Evolutionary conservation across 2,888 invertebrate genomes (phyloP).

Genomic region (Parnassius orleans): DNA sequence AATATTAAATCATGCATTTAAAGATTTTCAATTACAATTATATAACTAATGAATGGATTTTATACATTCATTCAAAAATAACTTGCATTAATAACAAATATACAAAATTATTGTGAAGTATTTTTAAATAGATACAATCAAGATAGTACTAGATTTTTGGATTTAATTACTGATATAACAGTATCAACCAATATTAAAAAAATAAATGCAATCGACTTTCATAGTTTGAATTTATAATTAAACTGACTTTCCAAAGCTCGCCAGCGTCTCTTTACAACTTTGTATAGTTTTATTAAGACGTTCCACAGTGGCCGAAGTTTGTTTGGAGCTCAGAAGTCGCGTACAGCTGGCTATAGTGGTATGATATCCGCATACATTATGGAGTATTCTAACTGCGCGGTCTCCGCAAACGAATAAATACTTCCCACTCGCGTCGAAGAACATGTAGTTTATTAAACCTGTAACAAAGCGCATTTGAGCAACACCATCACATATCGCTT

Average conservation of each 20-base stretch:
- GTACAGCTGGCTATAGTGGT: conserved; percentile 63
- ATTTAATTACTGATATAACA: neutral
- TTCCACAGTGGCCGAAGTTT: conserved; percentile 88
- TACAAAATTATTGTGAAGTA: too few relatives aligned
- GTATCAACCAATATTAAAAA: conserved; percentile 5
- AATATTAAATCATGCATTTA: too few relatives aligned
- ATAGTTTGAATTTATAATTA: neutral
- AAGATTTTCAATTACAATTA: too few relatives aligned
- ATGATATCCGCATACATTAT: conserved; percentile 82
- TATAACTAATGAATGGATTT: too few relatives aligned
- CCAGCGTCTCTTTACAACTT: conserved; percentile 77
- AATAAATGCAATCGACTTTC: conserved; percentile 21
- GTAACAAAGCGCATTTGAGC: conserved; percentile 45
- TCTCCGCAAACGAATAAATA: conserved; percentile 88
- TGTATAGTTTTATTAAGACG: conserved; percentile 85
- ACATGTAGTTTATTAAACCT: conserved; percentile 85
- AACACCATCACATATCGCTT: conserved; percentile 8
- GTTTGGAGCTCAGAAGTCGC: conserved; percentile 76
- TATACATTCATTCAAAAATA: too few relatives aligned
- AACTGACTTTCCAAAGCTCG: conserved; percentile 60
- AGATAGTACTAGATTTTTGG: conserved; percentile 7
- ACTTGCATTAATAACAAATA: too few relatives aligned
- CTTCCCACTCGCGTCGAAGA: conserved; percentile 88
- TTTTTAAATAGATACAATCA: too few relatives aligned
- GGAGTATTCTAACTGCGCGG: conserved; percentile 87